Percentiles rank a stretch among this genome's conserved stretches.
phyloP scores from a whole-genome alignment of 1,140 invertebrate species.

The Adoxophyes honmai region DNA sequence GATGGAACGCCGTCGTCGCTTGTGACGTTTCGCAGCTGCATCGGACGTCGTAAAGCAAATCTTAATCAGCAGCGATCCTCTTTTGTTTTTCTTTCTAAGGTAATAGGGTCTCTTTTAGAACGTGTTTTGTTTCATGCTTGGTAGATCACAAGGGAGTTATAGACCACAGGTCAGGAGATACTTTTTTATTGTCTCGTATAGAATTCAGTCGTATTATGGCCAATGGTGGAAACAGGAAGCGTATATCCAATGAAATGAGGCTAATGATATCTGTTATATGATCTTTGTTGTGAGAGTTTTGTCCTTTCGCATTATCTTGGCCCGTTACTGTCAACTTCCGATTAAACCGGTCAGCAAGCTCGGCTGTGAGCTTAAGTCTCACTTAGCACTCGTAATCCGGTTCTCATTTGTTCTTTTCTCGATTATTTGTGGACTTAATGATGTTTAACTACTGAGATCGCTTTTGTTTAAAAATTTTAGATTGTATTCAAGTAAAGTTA shows the following conservation, averaged over 20 bases:
- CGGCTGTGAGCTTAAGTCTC: not conserved
- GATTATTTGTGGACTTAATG: too few relatives aligned
- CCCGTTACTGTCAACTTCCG: constrained; percentile 3
- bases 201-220: constrained; percentile 20
- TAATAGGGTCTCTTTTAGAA: constrained; percentile 24
- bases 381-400: too few relatives aligned
- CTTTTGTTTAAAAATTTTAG: too few relatives aligned
- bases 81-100: constrained; percentile 1
- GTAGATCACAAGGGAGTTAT: constrained; percentile 54
- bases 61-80: not conserved
- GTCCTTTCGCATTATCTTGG: constrained; percentile 5
- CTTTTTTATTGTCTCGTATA: constrained; percentile 48
- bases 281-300: constrained; percentile 4
- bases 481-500: too few relatives aligned
- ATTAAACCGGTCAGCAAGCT: not conserved
- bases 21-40: too few relatives aligned
- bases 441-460: too few relatives aligned
- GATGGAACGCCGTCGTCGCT: too few relatives aligned
- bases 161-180: constrained; percentile 54
- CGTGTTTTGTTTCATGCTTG: constrained; percentile 46
- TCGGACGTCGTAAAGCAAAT: too few relatives aligned
- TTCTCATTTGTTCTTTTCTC: too few relatives aligned
- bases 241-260: not conserved
- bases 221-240: constrained; percentile 9
- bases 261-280: constrained; percentile 10